Conservation (phyloP, 2,113 vertebrate genomes). For the Callaeas wilsoni region DNA sequence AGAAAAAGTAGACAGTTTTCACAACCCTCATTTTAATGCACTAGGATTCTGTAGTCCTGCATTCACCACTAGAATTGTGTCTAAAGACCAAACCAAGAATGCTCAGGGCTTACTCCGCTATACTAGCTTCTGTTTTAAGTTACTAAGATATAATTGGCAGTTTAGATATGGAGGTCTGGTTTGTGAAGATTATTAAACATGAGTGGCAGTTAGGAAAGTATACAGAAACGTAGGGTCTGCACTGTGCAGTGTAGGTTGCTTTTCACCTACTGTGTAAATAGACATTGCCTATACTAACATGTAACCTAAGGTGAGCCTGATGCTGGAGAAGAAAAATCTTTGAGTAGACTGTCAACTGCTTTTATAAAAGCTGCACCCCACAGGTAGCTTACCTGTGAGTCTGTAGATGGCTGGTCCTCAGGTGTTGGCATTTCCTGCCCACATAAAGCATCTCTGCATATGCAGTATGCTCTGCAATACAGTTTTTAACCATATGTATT, state of each 20-base stretch:
- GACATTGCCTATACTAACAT: neutral
- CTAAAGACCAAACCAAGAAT: neutral
- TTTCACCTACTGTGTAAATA: neutral
- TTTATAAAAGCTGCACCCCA: neutral
- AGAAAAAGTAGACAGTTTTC: neutral
- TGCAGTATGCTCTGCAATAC: neutral
- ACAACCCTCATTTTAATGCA: neutral
- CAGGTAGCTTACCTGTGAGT: neutral
- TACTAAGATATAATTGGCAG: neutral
- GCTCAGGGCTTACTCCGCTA: neutral
- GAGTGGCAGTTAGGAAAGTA: neutral
- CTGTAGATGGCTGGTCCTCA: neutral
- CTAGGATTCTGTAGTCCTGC: neutral
- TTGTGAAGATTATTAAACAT: neutral
- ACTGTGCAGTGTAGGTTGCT: neutral
- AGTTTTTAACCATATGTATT: neutral
- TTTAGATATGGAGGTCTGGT: neutral
- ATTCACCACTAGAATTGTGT: neutral
- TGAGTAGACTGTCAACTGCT: neutral
- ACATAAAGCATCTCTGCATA: neutral
- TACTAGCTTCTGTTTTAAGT: neutral
- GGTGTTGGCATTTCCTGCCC: neutral
- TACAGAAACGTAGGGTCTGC: neutral
- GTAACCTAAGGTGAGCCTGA: neutral
- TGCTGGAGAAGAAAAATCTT: neutral